phyloP scores from a whole-genome alignment of 2,888 invertebrate species.

The Megastigmus dorsalis region DNA sequence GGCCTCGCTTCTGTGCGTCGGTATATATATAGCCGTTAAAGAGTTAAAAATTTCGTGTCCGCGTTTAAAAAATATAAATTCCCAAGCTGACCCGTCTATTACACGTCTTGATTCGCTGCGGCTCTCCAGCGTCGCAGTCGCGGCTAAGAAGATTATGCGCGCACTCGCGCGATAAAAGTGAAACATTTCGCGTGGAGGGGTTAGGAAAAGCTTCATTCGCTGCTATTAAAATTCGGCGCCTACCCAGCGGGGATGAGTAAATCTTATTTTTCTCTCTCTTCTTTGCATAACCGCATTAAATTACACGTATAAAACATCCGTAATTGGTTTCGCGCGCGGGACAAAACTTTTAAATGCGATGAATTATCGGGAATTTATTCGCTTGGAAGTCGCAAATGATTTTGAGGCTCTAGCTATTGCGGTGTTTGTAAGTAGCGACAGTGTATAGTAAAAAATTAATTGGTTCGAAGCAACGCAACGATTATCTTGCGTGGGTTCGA shows the following conservation, averaged over 20 bases:
- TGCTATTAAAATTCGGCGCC: constrained; percentile 28
- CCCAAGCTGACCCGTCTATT: not conserved
- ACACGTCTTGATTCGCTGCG: not conserved
- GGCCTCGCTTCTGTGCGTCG: too few species aligned
- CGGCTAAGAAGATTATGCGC: constrained; percentile 56
- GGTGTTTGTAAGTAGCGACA: too few species aligned
- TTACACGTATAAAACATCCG: constrained; percentile 41
- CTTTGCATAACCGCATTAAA: constrained; percentile 18
- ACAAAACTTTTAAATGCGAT: not conserved
- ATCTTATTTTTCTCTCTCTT: constrained; percentile 3
- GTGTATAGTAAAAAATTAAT: too few species aligned
- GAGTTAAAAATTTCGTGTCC: not conserved
- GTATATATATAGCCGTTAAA: too few species aligned
- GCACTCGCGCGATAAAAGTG: constrained; percentile 39
- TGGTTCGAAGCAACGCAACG: too few species aligned
- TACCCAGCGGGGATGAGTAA: too few species aligned
- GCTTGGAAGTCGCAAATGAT: too few species aligned
- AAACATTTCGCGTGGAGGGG: constrained; percentile 34
- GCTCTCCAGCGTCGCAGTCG: not conserved
- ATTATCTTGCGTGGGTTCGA: too few species aligned
- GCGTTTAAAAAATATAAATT: not conserved
- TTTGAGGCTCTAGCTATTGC: too few species aligned
- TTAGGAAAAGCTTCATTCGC: constrained; percentile 28
- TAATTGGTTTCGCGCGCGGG: constrained; percentile 15
- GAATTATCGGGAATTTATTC: constrained; percentile 33